Evolutionary conservation across 2,113 vertebrate genomes (phyloP).

Genomic region (Rattus rattus): DNA sequence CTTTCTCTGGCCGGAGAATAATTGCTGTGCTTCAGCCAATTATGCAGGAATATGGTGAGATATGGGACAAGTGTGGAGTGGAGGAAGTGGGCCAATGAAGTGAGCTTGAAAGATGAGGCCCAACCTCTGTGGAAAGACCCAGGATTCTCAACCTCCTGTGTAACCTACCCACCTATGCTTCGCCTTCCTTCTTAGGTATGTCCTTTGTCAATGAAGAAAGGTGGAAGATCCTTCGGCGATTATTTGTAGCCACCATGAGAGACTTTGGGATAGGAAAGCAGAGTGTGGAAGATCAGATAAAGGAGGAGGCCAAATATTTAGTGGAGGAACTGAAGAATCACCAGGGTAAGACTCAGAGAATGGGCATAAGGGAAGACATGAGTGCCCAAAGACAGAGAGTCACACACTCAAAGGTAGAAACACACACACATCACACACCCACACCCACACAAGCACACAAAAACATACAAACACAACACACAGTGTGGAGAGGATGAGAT

Average conservation of each 20-base stretch:
- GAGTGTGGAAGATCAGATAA: conserved; percentile 83
- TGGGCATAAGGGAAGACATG: no score
- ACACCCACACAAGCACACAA: no score
- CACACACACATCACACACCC: no score
- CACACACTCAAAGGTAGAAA: no score
- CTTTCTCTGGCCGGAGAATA: conserved; percentile 67
- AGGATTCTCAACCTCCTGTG: background rate
- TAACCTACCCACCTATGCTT: no score
- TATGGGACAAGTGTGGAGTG: background rate
- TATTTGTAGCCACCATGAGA: conserved; percentile 83
- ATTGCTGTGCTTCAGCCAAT: fast-evolving
- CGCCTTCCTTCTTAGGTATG: conserved; percentile 38
- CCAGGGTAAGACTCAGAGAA: background rate
- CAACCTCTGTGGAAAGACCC: no score
- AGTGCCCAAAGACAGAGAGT: no score
- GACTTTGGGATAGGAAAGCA: conserved; percentile 87
- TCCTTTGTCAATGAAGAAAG: conserved; percentile 77
- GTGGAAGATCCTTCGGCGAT: conserved; percentile 84
- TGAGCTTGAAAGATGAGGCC: background rate
- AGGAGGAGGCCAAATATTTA: conserved; percentile 84
- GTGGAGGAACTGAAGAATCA: conserved; percentile 77
- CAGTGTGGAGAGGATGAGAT: background rate
- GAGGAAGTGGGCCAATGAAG: background rate
- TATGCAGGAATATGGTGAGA: conserved; percentile 73
- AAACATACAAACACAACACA: background rate